Base-by-base conservation (phyloP, 2,797 vertebrate genomes). In the Etheostoma nigrum region DNA sequence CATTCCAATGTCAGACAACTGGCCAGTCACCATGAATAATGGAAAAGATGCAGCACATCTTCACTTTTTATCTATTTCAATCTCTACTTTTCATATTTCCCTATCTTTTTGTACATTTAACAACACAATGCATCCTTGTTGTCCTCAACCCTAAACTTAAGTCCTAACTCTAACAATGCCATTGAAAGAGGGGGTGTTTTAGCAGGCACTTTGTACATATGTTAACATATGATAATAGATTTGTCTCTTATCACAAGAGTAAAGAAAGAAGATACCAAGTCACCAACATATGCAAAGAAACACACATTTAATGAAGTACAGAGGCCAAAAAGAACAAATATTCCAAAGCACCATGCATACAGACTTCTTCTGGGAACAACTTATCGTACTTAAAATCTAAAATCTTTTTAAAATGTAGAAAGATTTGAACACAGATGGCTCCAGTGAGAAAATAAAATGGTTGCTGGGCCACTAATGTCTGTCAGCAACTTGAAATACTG, bases 21-120 rank as follows among this genome's bases (percentile, higher is more conserved):
- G 62, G 72, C 75, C 75, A 69, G 19, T 66, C 44, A 4, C 1
- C 44, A 89, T 92, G 83, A 89, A 92, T 92, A 90, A 90, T 89
- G 70, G 78, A 93, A 70, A 53, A 86, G 73, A 83, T 69, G 70
- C 76, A 81, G 65, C 55, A 64, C 51, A 75, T 69, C 53, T 67
- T 57, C 36, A 44, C 14, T 62, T 82, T 84, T 69, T 73, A 27
- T 76, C 63, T 23, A 14, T 73, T 68, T 65, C 52, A 62, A 63
- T 71, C 54, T 81, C 59, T 62, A 10, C 54, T 78, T 71, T 78
- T 73, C 45, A 76, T 58, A 67, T 76, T 76, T 76, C 40, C 48
- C 40, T n/a, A 58, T 76, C 25, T 71, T 55, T 65, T 21, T 60
- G 48, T 53, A 65, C 21, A 78, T 57, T 73, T 25, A 55, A 21